Percentiles rank a stretch among this genome's conserved stretches.
These are phyloP conservation scores for Diogma glabrata DNA, from an alignment of 2,888 invertebrate genomes.

Conservation along the genomic window DNA sequence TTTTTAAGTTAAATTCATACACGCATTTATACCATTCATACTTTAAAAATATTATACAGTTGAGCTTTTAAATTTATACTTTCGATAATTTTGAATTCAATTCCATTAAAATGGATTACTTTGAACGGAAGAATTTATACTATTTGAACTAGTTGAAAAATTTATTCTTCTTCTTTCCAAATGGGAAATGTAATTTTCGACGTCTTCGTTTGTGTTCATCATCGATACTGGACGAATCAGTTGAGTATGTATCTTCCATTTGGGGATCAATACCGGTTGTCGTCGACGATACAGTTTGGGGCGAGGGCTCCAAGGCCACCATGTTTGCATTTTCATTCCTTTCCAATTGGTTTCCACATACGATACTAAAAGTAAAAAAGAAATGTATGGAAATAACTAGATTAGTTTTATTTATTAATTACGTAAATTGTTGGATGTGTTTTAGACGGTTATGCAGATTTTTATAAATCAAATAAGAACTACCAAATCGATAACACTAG, in stretches of 20 bases:
- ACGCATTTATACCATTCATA: too few relatives aligned
- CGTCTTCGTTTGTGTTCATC: slow-evolving; percentile 24
- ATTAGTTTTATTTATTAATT: too few relatives aligned
- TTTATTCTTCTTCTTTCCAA: slow-evolving; percentile 25
- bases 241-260: slow-evolving; percentile 20
- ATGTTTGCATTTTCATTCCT: slow-evolving; percentile 13
- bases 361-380: not conserved
- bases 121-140: slow-evolving; percentile 1
- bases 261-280: slow-evolving; percentile 14
- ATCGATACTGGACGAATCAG: slow-evolving; percentile 21
- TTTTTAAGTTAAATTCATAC: too few relatives aligned
- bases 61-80: too few relatives aligned
- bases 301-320: slow-evolving; percentile 14
- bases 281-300: slow-evolving; percentile 14
- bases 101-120: slow-evolving; percentile 10
- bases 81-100: too few relatives aligned
- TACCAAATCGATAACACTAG: too few relatives aligned
- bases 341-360: not conserved
- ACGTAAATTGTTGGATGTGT: too few relatives aligned
- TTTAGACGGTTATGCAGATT: too few relatives aligned
- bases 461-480: too few relatives aligned
- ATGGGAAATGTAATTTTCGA: slow-evolving; percentile 25
- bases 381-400: too few relatives aligned
- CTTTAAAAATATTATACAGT: too few relatives aligned
- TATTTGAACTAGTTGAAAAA: slow-evolving; percentile 20